Percentiles rank a stretch among this genome's conserved stretches.
phyloP scores from a whole-genome alignment of 2,888 invertebrate species.

The Mesorhabditis sp. region DNA sequence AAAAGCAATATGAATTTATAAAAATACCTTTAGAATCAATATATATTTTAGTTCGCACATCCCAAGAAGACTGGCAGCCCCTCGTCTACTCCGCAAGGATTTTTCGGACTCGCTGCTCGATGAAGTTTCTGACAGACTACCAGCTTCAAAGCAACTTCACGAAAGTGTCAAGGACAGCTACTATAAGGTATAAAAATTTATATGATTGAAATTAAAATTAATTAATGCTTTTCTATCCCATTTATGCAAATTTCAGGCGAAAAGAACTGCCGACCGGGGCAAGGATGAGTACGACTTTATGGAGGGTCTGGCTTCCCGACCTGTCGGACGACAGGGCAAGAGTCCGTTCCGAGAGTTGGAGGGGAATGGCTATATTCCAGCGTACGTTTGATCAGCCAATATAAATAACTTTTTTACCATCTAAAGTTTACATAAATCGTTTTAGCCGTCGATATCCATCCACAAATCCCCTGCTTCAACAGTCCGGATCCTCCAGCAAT shows the following conservation, averaged over 20 bases:
- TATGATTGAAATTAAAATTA: background rate
- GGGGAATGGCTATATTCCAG: slow-evolving; percentile 34
- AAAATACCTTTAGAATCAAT: too few relatives aligned
- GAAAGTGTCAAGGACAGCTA: slow-evolving; percentile 53
- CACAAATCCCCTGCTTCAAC: too few relatives aligned
- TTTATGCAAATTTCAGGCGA: slow-evolving; percentile 34
- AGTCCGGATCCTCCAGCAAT: too few relatives aligned
- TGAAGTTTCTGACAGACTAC: slow-evolving; percentile 15
- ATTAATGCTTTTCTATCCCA: background rate
- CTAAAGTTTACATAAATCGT: too few relatives aligned
- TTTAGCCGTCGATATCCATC: too few relatives aligned
- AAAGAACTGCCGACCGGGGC: slow-evolving; percentile 41
- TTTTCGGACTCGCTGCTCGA: too few relatives aligned
- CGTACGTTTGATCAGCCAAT: background rate
- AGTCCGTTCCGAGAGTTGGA: slow-evolving; percentile 46
- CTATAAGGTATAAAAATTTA: slow-evolving; percentile 31
- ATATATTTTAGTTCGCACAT: too few relatives aligned
- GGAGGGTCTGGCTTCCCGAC: slow-evolving; percentile 28
- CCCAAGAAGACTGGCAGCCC: too few relatives aligned
- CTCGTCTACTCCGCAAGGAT: too few relatives aligned
- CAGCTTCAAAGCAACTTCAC: slow-evolving; percentile 52
- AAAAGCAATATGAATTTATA: too few relatives aligned
- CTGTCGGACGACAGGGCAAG: slow-evolving; percentile 27
- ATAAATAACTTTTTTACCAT: too few relatives aligned
- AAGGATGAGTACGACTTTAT: slow-evolving; percentile 47